Percentiles rank a stretch among this genome's conserved stretches.
Conservation (phyloP, 2,888 invertebrate genomes). For the Rhodophaea formosa region DNA sequence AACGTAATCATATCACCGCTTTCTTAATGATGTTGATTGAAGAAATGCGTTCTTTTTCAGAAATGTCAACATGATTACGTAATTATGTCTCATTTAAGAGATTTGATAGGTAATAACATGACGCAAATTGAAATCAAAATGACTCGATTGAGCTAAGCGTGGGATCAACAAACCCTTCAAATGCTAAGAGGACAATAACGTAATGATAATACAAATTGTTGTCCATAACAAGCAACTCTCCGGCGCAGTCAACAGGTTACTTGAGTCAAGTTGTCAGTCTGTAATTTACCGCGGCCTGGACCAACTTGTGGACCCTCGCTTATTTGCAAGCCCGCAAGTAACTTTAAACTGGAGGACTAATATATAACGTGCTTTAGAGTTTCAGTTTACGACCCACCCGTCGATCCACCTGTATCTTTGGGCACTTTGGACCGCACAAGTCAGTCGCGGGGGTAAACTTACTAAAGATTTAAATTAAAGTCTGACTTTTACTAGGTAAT, state of each 20-base stretch:
- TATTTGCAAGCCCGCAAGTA: slow-evolving; percentile 68
- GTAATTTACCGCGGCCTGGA: slow-evolving; percentile 67
- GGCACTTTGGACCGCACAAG: slow-evolving; percentile 1
- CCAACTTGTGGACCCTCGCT: slow-evolving; percentile 63
- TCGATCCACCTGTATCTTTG: slow-evolving; percentile 47
- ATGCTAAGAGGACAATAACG: slow-evolving; percentile 36
- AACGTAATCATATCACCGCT: background rate
- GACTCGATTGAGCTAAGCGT: background rate
- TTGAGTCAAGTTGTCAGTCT: slow-evolving; percentile 72
- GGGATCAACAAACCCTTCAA: slow-evolving; percentile 33
- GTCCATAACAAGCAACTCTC: slow-evolving; percentile 57
- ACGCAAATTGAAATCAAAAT: background rate
- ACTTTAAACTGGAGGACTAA: slow-evolving; percentile 70
- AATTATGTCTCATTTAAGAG: background rate
- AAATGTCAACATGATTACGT: background rate
- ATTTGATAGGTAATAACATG: background rate
- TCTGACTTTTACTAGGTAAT: too few species aligned
- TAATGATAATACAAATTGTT: slow-evolving; percentile 44
- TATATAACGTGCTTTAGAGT: slow-evolving; percentile 62
- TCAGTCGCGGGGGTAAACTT: background rate
- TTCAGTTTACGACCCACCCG: slow-evolving; percentile 49
- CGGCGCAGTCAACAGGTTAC: slow-evolving; percentile 75
- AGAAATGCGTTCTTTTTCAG: background rate
- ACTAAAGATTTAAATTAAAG: background rate
- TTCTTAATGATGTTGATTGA: background rate